Evolutionary conservation across 1,140 invertebrate genomes (phyloP), one percentile per base, ranked within the genome.

Genomic region (Pissodes strobi): DNA sequence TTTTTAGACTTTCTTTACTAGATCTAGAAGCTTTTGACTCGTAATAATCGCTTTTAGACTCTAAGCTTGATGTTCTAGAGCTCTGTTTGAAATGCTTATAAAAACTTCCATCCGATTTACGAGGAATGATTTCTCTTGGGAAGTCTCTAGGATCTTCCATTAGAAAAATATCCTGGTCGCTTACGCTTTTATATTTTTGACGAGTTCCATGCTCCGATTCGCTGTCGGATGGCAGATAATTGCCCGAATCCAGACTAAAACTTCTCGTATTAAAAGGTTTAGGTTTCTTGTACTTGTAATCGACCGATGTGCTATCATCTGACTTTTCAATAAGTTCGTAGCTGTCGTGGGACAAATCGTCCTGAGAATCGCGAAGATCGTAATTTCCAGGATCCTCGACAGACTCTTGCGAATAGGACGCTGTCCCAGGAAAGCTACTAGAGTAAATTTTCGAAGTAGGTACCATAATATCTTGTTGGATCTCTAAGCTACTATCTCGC

Each of bases 311-410:
- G 61, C 76, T 78, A 73, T 86, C 85, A 68, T 88, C 86, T 64
- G 85, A 86, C 67, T 88, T 86, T 76, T 94, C 91, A 38, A 93
- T 81, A 12, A 93, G 76, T 73, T 94, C 92, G 76, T 93, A 94
- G 67, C 91, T 93, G 77, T 93, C 92, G 76, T 93, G 92, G 9
- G 90, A 92, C 2, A 93, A 79, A 79, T 94, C 91, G 74, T 94
- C 92, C 75, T 92, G 90, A 1, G 90, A 91, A 23, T 88, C 88
- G 48, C 85, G 84, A 43, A 83, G 79, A 52, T 84, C 82, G 62
- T 79, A 82, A 69, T 68, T 82, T 74, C 74, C 81, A 69, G 45
- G 82, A 77, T 78, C 88, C 79, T 86, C 86, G 69, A 80, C 86
- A 68, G 78, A 88, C 79, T 81, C 85, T 76, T 73, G 79, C 81